Conservation (phyloP, 2,797 vertebrate genomes). For the Liparis tanakae region DNA sequence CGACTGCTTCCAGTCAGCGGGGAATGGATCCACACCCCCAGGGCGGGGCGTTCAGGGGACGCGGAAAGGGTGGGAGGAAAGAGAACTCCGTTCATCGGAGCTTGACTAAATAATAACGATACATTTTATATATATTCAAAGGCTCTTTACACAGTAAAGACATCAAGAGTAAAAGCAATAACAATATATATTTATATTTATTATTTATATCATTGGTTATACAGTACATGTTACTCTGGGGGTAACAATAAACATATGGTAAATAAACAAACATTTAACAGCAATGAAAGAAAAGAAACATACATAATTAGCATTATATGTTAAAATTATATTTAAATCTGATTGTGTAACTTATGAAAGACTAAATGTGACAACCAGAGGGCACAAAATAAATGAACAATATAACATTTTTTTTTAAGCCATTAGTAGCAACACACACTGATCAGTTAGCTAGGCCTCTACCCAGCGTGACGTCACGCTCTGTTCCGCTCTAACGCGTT, state of each 20-base stretch:
- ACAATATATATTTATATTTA: no score
- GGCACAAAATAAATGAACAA: neutral
- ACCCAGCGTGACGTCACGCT: rapidly evolving
- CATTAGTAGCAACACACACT: no score
- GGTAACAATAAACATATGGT: no score
- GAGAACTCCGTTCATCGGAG: neutral
- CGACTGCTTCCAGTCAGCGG: conserved; percentile 56
- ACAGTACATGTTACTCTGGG: neutral
- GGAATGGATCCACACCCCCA: conserved; percentile 67
- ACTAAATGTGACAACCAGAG: neutral
- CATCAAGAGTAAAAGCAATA: neutral
- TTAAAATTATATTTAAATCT: neutral
- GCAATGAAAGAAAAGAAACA: no score
- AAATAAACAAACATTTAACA: no score
- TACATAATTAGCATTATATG: no score
- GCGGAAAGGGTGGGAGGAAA: conserved; percentile 21
- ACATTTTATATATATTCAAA: neutral
- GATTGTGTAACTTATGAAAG: neutral
- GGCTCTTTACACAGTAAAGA: neutral
- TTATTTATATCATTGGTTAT: no score
- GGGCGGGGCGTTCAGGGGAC: conserved; percentile 52
- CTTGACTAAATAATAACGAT: neutral
- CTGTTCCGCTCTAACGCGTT: neutral
- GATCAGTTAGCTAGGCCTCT: neutral
- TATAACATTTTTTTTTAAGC: neutral